These are phyloP conservation scores for Hypotaenidia philippensis DNA, from an alignment of 2,797 vertebrate species.

Conservation along the genomic window DNA sequence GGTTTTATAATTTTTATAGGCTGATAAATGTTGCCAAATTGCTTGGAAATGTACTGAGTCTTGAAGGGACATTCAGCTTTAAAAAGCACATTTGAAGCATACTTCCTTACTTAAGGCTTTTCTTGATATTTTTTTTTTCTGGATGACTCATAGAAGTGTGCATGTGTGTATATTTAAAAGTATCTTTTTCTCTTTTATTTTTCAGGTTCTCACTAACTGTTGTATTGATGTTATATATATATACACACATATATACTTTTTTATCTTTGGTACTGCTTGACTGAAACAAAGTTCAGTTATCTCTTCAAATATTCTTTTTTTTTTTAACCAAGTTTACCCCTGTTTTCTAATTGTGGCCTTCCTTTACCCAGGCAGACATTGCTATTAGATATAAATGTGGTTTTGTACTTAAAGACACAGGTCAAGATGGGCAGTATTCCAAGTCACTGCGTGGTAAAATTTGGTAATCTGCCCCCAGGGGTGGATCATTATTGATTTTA, in stretches of 20 bases:
- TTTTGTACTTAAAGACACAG: background rate
- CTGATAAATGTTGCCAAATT: background rate
- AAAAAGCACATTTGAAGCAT: background rate
- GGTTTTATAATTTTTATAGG: background rate
- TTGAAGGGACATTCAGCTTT: background rate
- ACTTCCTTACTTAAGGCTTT: background rate
- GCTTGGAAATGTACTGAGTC: background rate
- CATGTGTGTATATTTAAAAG: background rate
- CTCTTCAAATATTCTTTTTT: background rate
- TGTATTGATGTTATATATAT: background rate
- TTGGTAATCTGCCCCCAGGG: background rate
- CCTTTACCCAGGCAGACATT: background rate
- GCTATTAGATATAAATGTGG: background rate
- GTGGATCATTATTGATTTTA: conserved; percentile 14
- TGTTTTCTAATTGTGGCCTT: background rate
- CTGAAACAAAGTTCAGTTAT: background rate
- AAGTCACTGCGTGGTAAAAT: background rate
- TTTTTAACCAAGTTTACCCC: background rate
- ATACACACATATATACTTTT: background rate
- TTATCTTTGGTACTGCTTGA: background rate
- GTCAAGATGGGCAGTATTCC: background rate
- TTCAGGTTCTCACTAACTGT: background rate
- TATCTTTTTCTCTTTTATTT: background rate
- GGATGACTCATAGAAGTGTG: background rate
- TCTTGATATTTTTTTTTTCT: background rate